Conservation (phyloP, 1,140 invertebrate species). For the Bombus affinis region DNA sequence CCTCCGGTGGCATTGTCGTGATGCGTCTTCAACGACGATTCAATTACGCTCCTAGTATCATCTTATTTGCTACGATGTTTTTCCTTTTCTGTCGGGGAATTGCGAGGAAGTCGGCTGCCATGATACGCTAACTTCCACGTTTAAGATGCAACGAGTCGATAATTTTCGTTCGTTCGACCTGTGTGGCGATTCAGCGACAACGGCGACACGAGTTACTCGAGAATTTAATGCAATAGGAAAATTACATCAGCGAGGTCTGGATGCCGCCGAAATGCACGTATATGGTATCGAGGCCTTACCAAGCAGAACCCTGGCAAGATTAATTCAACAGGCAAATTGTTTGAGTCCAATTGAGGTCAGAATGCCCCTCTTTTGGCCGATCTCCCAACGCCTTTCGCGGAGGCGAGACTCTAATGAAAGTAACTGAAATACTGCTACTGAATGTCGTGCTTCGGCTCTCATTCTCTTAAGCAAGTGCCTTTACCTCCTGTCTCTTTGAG, state of each 20-base stretch:
- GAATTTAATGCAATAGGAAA: neutral
- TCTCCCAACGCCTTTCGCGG: neutral
- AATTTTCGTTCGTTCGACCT: neutral
- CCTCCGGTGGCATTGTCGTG: neutral
- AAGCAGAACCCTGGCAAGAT: conserved; percentile 17
- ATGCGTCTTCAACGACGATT: conserved; percentile 37
- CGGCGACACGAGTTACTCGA: neutral
- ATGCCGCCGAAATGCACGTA: neutral
- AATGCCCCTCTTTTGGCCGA: conserved; percentile 15
- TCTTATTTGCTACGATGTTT: neutral
- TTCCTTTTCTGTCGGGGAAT: neutral
- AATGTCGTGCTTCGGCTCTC: conserved; percentile 57
- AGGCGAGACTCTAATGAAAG: conserved; percentile 61
- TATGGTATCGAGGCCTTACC: neutral
- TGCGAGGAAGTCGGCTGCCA: neutral
- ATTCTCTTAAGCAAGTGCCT: conserved; percentile 55
- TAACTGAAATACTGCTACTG: conserved; percentile 65
- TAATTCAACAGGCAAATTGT: conserved; percentile 58
- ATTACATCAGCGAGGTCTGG: neutral
- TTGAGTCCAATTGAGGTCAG: conserved; percentile 58
- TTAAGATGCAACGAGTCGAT: neutral
- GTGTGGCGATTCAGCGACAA: neutral
- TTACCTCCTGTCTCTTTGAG: conserved; percentile 44
- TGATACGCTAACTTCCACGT: neutral
- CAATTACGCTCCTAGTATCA: conserved; percentile 39